A percentile compares a stretch with the other conserved stretches of the same genome.
phyloP scores from a whole-genome alignment of 2,797 vertebrate genomes.

The Premnoplex brunnescens region DNA sequence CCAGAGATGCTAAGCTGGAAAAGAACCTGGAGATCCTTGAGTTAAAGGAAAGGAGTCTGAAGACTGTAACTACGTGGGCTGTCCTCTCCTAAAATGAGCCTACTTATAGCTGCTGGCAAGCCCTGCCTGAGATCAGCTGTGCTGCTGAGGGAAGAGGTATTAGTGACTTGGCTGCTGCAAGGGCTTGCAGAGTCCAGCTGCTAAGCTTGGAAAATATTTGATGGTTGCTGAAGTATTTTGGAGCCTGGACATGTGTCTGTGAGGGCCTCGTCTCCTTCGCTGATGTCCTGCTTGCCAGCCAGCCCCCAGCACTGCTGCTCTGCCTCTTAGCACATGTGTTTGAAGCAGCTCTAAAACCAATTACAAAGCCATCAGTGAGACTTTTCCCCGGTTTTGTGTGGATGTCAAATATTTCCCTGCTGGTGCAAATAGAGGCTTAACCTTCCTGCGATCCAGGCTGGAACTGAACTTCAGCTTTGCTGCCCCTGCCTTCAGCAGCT shows the following conservation, averaged over 20 bases:
- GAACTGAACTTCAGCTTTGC: background rate
- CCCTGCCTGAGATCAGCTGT: slow-evolving; percentile 46
- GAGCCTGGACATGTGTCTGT: background rate
- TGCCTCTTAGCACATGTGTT: background rate
- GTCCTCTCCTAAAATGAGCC: background rate
- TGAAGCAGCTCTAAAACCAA: background rate
- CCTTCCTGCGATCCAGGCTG: background rate
- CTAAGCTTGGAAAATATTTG: slow-evolving; percentile 50
- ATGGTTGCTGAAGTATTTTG: slow-evolving; percentile 22
- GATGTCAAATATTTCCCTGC: background rate
- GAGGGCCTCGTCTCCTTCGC: background rate
- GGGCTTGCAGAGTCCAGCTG: slow-evolving; percentile 14
- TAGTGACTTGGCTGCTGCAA: slow-evolving; percentile 47
- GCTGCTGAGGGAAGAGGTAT: slow-evolving; percentile 40
- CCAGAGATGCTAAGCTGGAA: background rate
- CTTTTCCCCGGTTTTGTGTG: background rate
- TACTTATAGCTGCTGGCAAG: slow-evolving; percentile 23
- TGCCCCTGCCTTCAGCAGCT: background rate
- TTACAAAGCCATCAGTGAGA: background rate
- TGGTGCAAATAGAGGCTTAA: background rate
- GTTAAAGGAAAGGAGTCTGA: background rate
- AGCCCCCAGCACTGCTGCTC: background rate
- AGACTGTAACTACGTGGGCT: background rate
- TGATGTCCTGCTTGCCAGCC: slow-evolving; percentile 11
- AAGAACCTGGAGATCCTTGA: background rate